phyloP scores from a whole-genome alignment of 2,888 invertebrate genomes.

The Oasisia sp. region DNA sequence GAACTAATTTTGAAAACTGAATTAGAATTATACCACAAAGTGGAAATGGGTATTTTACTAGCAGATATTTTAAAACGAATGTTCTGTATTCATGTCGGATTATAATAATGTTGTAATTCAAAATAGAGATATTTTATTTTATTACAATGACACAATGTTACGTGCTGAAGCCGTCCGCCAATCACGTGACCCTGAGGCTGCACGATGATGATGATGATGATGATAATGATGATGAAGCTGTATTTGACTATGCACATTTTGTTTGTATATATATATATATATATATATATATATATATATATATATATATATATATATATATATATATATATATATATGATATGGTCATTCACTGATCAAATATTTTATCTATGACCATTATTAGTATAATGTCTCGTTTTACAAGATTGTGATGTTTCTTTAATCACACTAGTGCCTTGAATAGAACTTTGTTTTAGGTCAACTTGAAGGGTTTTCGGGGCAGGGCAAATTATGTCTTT shows the following conservation, averaged over 20 bases:
- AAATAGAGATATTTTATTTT: background rate
- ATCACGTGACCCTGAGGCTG: no score
- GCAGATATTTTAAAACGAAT: background rate
- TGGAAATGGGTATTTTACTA: constrained; percentile 3
- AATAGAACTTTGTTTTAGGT: background rate
- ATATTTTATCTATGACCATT: background rate
- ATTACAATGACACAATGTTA: background rate
- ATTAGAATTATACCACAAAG: background rate
- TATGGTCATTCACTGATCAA: background rate
- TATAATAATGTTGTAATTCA: background rate
- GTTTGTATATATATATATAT: background rate
- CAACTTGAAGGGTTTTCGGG: no score
- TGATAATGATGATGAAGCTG: no score
- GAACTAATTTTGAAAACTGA: background rate
- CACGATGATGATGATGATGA: no score
- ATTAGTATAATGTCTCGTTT: background rate
- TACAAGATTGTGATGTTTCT: background rate
- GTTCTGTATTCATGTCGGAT: background rate
- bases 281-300: no score
- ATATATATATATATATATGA: background rate
- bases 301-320: no score
- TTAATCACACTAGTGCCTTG: background rate
- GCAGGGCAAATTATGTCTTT: no score
- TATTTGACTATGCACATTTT: background rate
- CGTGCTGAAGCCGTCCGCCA: no score